phyloP scores from a whole-genome alignment of 2,888 invertebrate species.

The Rhagonycha lutea region DNA sequence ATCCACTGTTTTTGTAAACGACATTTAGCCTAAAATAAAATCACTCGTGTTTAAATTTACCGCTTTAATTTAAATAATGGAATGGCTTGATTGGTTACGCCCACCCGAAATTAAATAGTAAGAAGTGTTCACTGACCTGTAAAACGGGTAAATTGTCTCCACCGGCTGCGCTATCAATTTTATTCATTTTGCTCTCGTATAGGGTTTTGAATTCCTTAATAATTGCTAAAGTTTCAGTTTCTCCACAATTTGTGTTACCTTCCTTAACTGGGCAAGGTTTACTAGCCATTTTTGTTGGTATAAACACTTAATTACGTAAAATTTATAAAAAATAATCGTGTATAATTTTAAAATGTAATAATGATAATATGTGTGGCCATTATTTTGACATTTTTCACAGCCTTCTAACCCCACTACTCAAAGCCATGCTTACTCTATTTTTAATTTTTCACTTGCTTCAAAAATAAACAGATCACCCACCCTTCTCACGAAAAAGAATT shows the following conservation, averaged over 20 bases:
- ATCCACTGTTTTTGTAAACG: slow-evolving; percentile 69
- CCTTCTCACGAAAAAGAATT: neutral
- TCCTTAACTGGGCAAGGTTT: neutral
- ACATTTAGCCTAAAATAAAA: slow-evolving; percentile 63
- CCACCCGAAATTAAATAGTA: slow-evolving; percentile 6
- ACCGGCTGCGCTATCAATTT: slow-evolving; percentile 59
- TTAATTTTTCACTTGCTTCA: neutral
- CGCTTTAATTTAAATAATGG: slow-evolving; percentile 1
- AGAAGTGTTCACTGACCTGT: slow-evolving; percentile 12
- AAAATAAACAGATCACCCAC: neutral
- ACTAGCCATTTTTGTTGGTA: slow-evolving; percentile 7
- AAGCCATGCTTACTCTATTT: slow-evolving; percentile 4
- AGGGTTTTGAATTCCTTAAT: slow-evolving; percentile 65
- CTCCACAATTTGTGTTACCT: slow-evolving; percentile 40
- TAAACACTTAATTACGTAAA: slow-evolving; percentile 15
- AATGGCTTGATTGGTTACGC: slow-evolving; percentile 10
- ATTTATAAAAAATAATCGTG: slow-evolving; percentile 25
- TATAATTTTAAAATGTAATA: slow-evolving; percentile 24
- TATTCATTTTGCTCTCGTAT: slow-evolving; percentile 64
- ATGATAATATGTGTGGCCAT: slow-evolving; percentile 27
- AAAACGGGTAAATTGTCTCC: slow-evolving; percentile 47
- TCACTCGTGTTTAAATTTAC: neutral
- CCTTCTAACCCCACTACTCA: slow-evolving; percentile 11
- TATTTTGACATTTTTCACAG: slow-evolving; percentile 31
- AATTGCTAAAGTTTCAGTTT: slow-evolving; percentile 56